phyloP scores from a whole-genome alignment of 2,113 vertebrate species.

The Theristicus caerulescens region DNA sequence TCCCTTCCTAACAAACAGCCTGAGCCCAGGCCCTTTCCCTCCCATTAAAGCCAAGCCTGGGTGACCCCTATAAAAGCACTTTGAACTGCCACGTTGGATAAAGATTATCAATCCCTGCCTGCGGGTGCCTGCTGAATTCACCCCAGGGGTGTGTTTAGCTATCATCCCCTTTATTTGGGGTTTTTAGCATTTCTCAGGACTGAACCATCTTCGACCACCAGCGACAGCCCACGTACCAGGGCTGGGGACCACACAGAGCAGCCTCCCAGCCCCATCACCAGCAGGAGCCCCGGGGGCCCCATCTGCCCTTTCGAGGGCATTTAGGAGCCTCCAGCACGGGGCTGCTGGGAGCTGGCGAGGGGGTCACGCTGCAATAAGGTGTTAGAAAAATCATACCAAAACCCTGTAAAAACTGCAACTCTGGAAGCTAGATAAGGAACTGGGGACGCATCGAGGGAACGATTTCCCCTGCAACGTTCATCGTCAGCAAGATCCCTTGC shows the following conservation, averaged over 20 bases:
- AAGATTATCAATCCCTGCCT: neutral
- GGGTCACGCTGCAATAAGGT: accelerated
- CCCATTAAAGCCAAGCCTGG: neutral
- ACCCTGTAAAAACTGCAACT: neutral
- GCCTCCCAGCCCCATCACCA: neutral
- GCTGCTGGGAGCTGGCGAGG: accelerated
- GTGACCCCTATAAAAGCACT: neutral
- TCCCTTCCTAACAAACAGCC: neutral
- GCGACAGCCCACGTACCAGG: accelerated
- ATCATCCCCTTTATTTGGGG: neutral
- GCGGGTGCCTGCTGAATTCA: accelerated
- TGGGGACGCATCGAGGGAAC: neutral
- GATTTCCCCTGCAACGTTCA: neutral
- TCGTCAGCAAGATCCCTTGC: neutral
- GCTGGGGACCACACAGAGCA: neutral
- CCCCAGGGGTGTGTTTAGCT: neutral
- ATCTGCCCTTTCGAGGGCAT: neutral
- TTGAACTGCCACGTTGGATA: neutral
- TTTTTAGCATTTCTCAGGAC: neutral
- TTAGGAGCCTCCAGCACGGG: accelerated
- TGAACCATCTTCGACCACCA: accelerated
- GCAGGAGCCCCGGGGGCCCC: accelerated
- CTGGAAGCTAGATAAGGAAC: neutral
- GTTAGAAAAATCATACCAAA: neutral
- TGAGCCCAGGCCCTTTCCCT: neutral